phyloP scores from a whole-genome alignment of 2,113 vertebrate species.

The Trinectes maculatus region DNA sequence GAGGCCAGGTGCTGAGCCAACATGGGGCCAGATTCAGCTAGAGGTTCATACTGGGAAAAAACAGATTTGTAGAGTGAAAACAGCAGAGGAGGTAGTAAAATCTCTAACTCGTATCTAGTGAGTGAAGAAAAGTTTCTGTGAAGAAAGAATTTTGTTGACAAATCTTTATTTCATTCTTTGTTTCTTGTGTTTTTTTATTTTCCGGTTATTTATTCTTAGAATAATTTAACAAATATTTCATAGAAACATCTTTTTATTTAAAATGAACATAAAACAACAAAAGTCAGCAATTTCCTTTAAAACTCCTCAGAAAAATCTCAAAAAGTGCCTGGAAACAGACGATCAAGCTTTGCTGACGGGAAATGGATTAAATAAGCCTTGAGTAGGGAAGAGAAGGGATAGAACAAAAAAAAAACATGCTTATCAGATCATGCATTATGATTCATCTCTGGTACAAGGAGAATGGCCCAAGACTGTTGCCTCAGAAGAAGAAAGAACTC shows the following conservation, averaged over 20 bases:
- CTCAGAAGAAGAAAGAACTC: slow-evolving; percentile 51
- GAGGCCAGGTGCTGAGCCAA: neutral
- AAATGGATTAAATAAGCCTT: slow-evolving; percentile 18
- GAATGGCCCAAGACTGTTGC: slow-evolving; percentile 38
- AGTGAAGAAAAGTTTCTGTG: neutral
- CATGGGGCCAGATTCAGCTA: neutral
- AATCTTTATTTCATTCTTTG: neutral
- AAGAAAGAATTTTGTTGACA: neutral
- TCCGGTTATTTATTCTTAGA: no score
- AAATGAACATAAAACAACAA: neutral
- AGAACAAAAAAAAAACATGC: neutral
- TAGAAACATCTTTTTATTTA: no score
- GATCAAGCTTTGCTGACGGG: slow-evolving; percentile 16
- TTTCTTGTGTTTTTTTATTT: neutral
- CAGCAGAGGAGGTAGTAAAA: neutral
- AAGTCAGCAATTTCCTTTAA: neutral
- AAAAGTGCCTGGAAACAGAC: slow-evolving; percentile 15
- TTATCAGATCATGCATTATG: slow-evolving; percentile 12
- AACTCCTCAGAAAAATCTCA: no score
- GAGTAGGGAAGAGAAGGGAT: neutral
- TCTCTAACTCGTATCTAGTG: slow-evolving; percentile 19
- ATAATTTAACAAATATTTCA: no score
- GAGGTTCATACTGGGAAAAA: neutral
- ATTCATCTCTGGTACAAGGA: slow-evolving; percentile 14
- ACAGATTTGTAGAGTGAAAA: slow-evolving; percentile 6